Evolutionary conservation across 2,797 vertebrate genomes (phyloP), one percentile per base, ranked within the genome.

Genomic region (Dendrocincla tyrannina): DNA sequence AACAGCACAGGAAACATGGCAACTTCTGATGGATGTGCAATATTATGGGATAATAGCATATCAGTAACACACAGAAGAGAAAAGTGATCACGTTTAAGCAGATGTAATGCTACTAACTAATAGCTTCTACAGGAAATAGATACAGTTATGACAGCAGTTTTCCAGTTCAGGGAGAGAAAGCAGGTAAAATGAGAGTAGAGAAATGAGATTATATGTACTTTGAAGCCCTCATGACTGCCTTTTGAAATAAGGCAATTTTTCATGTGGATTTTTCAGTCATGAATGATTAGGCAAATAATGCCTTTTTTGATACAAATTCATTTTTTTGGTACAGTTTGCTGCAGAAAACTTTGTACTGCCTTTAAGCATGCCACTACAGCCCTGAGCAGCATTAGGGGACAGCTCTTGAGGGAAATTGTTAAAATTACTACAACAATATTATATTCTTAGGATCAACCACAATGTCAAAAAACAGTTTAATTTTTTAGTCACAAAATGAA

Each of bases 101-200:
- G 94, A 96, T 92, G 52, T 85, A 94, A 94, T 87, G 91, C 42
- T 88, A 78, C 83, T 75, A 84, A 93, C 93, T 96, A 96, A 95
- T 93, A 94, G 91, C 88, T 92, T 56, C 81, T 95, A 74, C 78
- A 96, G 95, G 94, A 96, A 96, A 94, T 92, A 87, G 86, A 95
- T 80, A 53, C 67, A 95, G 86, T 86, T 90, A 89, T 70, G 77
- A 79, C 72, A 83, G 91, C 91, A 92, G 82, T 80, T 94, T 83
- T 83, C 84, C 72, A 95, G 81, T 49, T 94, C 92, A 85, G 79
- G 81, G 84, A 94, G 68, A 94, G 84, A 92, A 96, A 83, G 77
- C 35, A 95, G 67, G 86, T 89, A 75, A 94, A 94, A 82, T 24
- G 80, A 88, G 93, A 72, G 35, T 11, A 25, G 23, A 90, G 70